These are phyloP conservation scores for Uria aalge DNA, from an alignment of 2,113 vertebrate species.

Conservation along the genomic window DNA sequence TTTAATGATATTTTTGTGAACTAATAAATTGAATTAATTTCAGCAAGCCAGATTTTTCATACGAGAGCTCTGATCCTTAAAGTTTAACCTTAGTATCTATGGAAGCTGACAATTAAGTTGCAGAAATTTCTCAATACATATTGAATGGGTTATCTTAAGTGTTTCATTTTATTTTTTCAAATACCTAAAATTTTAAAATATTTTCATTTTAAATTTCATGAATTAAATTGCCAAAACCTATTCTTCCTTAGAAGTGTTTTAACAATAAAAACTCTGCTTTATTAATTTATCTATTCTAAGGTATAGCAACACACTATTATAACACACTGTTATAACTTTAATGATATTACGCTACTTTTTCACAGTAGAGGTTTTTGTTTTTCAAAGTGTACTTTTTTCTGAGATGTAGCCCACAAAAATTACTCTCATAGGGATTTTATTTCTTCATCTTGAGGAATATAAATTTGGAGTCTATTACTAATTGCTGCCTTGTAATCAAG, in stretches of 20 bases:
- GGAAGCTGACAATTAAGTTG: neutral
- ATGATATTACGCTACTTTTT: neutral
- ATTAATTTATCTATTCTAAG: neutral
- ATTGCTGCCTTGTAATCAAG: conserved; percentile 61
- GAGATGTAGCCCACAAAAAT: neutral
- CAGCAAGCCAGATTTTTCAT: neutral
- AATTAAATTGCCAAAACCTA: neutral
- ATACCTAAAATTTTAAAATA: neutral
- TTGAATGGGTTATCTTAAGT: neutral
- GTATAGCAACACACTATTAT: neutral
- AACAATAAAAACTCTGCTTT: neutral
- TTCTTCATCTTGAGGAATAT: conserved; percentile 32
- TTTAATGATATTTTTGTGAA: neutral
- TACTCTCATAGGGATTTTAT: conserved; percentile 17
- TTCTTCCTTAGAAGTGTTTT: neutral
- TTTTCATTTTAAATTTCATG: neutral
- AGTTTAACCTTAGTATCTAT: neutral
- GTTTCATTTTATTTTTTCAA: neutral
- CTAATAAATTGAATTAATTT: neutral
- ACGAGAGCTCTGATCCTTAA: neutral
- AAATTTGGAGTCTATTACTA: conserved; percentile 56
- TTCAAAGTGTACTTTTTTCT: neutral
- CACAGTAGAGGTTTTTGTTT: neutral
- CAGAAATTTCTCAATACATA: neutral
- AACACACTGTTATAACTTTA: neutral